Base-by-base conservation (phyloP, 2,888 invertebrate genomes). In the Apodemia zela region DNA sequence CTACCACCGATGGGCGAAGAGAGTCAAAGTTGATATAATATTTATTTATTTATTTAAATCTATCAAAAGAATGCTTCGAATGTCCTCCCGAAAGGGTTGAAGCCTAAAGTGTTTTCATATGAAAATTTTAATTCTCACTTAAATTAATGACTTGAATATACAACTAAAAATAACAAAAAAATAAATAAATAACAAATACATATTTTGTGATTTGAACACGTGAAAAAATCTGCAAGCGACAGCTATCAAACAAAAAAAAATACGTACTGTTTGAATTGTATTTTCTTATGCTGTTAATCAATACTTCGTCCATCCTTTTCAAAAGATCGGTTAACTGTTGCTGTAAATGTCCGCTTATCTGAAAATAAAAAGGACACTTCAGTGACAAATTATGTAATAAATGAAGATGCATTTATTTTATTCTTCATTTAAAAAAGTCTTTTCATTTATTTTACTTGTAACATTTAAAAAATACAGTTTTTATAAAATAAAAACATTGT, bases 241-340 rank as follows among this genome's bases (percentile, higher is more conserved):
- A 45, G 11, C 45, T n/a, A n/a, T 45, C 11, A n/a, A 45, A n/a
- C 1, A 45, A 4, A n/a, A 45, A 11, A 4, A 18, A n/a, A 57
- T 62, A 76, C 80, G 78, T 73, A 85, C 85, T 75, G 67, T 75
- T 76, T 66, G 76, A 75, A 68, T 76, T 77, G 76, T 85, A 81
- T 76, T 82, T 82, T 75, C 73, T 76, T 69, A 81, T 74, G 65
- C 81, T 70, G 70, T 77, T 72, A 70, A 71, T 75, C 68, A 81
- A 72, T 68, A 79, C 76, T 73, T 77, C 77, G 71, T 81, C 81
- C 82, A 79, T 76, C 87, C 85, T 87, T 74, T 29, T 57, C 8
- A 11, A 29, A 29, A 25, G 25, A 25, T 29, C 29, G 7, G 29
- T 15, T 29, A 8, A 13, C 25, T 54, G 54, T 57, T n/a, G 29